Base-by-base conservation (phyloP, 2,888 invertebrate genomes). In the Drosophila infuscata region DNA sequence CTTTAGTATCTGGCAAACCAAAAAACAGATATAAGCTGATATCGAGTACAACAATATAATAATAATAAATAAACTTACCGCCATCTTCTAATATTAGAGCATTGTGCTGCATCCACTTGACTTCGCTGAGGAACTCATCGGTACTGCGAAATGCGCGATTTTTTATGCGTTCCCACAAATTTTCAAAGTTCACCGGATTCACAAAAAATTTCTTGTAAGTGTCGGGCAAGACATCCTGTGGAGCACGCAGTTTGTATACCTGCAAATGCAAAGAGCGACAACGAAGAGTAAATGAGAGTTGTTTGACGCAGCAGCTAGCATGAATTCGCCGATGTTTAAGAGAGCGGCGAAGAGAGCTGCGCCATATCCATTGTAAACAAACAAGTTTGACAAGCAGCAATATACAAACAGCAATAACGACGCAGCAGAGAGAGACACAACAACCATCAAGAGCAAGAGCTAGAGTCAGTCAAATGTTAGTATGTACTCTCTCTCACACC, bases 61-160 rank as follows among this genome's bases (percentile, higher is more conserved):
- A 36, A 36, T 6, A 30, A 30, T 30, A 30, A 30, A 4, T 6
- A 7, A 36, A 62, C 71, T 69, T 46, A 85, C 89, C 94, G 97
- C 98, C 95, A 89, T 97, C 96, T 94, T 98, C 98, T 48, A 88
- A 60, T 92, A 97, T 98, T 70, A 97, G 96, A 90, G 97, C 97
- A 93, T 99, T 98, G 92, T 99, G 99, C 60, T 97, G 94, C 89
- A 99, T 97, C 98, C 98, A 99, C 92, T 97, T 97, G 11, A 96
- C 96, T 93, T 99, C 99, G 1, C 97, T 96, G 65, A 97, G 94
- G 93, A 99, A 98, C 3, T 97, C 97, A 89, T 98, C 97, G 0
- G 98, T 97, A 91, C 97, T 97, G 17, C 97, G 97, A 93, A 98
- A 99, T 32, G 95, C 91, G 60, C 96, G 96, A 58, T 95, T 94